phyloP scores from a whole-genome alignment of 2,113 vertebrate species.

The Lepus timidus region DNA sequence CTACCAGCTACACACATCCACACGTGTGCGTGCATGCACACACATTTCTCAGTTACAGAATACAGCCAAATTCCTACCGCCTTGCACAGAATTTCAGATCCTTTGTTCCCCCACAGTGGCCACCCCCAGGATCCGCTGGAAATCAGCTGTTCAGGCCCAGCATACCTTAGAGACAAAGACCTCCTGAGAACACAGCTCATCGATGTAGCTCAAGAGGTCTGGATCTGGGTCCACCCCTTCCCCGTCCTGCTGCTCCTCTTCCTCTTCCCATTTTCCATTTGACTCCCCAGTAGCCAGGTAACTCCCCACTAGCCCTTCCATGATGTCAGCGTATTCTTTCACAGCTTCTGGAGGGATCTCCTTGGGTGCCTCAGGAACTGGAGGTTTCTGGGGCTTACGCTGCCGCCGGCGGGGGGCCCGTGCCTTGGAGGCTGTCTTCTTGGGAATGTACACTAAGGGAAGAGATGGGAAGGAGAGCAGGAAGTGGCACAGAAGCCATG shows the following conservation, averaged over 20 bases:
- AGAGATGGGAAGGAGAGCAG: neutral
- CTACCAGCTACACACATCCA: neutral
- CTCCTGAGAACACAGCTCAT: constrained; percentile 84
- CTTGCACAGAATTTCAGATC: neutral
- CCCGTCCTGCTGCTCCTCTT: constrained; percentile 42
- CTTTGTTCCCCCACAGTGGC: neutral
- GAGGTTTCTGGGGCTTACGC: constrained; percentile 60
- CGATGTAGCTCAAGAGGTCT: constrained; percentile 80
- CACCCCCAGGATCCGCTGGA: neutral
- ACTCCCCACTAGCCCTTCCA: constrained; percentile 78
- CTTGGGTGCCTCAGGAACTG: constrained; percentile 48
- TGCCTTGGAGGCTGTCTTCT: constrained; percentile 66
- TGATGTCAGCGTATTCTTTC: constrained; percentile 83
- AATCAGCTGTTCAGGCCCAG: neutral
- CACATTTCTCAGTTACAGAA: neutral
- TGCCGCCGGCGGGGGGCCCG: constrained; percentile 73
- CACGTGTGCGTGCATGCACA: neutral
- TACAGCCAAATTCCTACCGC: neutral
- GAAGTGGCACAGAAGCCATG: neutral
- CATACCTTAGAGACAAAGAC: constrained; percentile 85
- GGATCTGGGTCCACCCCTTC: constrained; percentile 54
- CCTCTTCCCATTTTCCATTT: constrained; percentile 57
- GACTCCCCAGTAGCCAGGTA: neutral
- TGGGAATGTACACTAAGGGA: constrained; percentile 71
- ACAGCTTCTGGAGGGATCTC: constrained; percentile 81